phyloP scores from a whole-genome alignment of 2,888 invertebrate species.

The Dryomyza anilis region DNA sequence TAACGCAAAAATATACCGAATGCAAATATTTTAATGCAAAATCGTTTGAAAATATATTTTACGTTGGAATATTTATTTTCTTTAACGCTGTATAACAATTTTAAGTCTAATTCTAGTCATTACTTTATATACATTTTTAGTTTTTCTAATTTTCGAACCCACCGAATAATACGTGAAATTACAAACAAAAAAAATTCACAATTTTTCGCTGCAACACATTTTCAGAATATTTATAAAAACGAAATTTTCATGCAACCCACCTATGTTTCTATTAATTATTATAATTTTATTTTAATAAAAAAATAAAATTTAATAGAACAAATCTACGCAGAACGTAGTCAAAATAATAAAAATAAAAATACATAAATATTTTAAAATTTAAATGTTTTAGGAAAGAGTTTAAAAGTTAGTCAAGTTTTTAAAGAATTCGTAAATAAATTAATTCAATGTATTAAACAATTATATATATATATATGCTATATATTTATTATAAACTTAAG shows the following conservation, averaged over 20 bases:
- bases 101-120: constrained; percentile 2
- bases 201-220: too few relatives aligned
- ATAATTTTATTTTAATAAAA: not conserved
- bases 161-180: not conserved
- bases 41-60: too few relatives aligned
- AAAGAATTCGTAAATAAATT: not conserved
- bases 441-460: not conserved
- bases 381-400: not conserved
- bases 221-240: not conserved
- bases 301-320: too few relatives aligned
- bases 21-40: too few relatives aligned
- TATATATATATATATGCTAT: not conserved
- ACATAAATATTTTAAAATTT: not conserved
- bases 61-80: too few relatives aligned
- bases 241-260: not conserved
- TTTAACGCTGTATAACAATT: too few relatives aligned
- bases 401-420: not conserved
- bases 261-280: not conserved
- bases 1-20: too few relatives aligned
- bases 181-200: not conserved
- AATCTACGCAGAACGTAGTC: not conserved
- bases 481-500: not conserved
- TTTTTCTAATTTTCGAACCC: constrained; percentile 19
- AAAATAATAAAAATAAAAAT: not conserved
- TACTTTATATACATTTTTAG: too few relatives aligned